Percentiles rank a stretch among this genome's conserved stretches.
These are phyloP conservation scores for Dendronephthya gigantea DNA, from an alignment of 64 coral and sea anemone species.

Conservation along the genomic window DNA sequence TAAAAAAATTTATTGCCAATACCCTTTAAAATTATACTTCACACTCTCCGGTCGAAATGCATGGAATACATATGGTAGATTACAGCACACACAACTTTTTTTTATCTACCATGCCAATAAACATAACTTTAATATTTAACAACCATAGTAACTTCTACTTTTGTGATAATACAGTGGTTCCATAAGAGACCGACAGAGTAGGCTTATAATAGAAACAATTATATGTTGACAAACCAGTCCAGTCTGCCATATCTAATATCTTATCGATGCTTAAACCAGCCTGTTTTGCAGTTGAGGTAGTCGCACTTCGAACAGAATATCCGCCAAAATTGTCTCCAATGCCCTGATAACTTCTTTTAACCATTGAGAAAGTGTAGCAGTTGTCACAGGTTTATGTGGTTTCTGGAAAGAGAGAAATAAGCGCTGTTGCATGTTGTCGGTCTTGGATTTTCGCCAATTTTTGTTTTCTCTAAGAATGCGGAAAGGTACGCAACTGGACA, in stretches of 20 bases:
- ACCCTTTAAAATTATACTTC: no score
- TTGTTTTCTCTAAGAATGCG: not conserved
- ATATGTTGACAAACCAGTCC: constrained; percentile 22
- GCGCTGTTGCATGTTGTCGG: not conserved
- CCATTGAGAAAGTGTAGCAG: constrained; percentile 26
- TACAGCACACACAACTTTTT: no score
- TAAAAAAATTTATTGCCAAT: no score
- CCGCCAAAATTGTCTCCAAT: constrained; percentile 20
- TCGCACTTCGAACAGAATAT: constrained; percentile 15
- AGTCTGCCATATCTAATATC: not conserved
- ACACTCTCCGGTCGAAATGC: no score
- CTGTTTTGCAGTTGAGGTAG: constrained; percentile 5
- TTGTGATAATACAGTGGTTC: not conserved
- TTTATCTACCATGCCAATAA: no score
- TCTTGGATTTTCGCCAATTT: not conserved
- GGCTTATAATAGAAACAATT: constrained; percentile 29
- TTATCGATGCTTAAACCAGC: constrained; percentile 16
- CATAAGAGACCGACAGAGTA: not conserved
- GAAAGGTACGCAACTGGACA: not conserved
- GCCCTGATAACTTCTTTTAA: not conserved
- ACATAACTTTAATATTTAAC: not conserved
- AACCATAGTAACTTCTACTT: not conserved
- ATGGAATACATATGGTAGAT: constrained; percentile 5
- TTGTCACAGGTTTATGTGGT: constrained; percentile 31
- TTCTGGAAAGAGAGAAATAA: constrained; percentile 3